Evolutionary conservation across 2,113 vertebrate species (phyloP), one percentile per base, ranked within the genome.

Genomic region (Lepisosteus oculatus): DNA sequence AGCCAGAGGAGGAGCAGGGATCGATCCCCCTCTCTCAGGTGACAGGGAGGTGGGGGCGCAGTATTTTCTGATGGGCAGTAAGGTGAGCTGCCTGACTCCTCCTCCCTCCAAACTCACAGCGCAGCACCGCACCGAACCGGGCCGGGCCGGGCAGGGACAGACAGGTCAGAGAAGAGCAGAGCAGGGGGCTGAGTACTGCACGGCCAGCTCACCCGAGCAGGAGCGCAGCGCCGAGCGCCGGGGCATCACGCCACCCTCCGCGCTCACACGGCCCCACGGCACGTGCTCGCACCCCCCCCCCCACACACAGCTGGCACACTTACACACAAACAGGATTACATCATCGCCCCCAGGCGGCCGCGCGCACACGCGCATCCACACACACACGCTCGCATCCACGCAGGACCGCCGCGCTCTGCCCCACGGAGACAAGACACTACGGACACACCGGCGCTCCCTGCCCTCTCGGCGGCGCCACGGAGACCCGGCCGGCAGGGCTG

Each of bases 271-370:
- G 45, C 51, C 13, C 43, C 13, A 13, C 47, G 78, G 77, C 83
- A 81, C 81, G 77, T 79, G 80, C 79, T 75, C 78, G 75, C 78
- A 82, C 80, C 75, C 71, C 77, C 75, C 71, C 77, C 77, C 67
- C 71, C 76, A 41, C 71, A 29, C 29, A 29, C 29, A 29, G 15
- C 63, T 73, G 70, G 72, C 72, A 82, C 74, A 82, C 74, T 77
- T 75, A 76, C 76, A 76, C 79, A 81, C 79, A 72, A 62, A 79
- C 71, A 73, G 59, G 80, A 84, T 84, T 84, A 84, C 83, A 82
- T 84, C 83, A 84, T 80, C 76, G 79, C 72, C 76, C 69, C 79
- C 79, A 75, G 70, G 74, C 74, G 74, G 72, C 74, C 72, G 72
- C 70, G 41, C 70, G 69, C 43, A 42, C 64, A 44, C 71, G 51